Evolutionary conservation across 1,140 invertebrate species (phyloP), one percentile per base, ranked within the genome.

Genomic region (Drosophila sulfurigaster): DNA sequence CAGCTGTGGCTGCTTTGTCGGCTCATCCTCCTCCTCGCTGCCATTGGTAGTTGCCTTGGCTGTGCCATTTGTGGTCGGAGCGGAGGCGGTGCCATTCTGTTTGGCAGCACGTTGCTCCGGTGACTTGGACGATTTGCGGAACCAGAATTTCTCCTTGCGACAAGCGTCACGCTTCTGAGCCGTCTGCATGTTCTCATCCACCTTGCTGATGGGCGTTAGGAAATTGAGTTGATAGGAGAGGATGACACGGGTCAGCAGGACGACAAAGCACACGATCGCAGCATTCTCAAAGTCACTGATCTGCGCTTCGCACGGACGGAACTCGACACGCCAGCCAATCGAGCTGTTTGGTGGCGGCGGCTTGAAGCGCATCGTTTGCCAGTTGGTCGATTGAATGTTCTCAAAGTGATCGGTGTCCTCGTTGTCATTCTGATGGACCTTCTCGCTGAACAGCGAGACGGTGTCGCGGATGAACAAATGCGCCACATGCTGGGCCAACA

Each of bases 301-400:
- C 94, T 99, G 99, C 5, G 98, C 96, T 94, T 99, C 99, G 93
- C 98, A 99, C 38, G 99, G 99, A 49, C 99, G 95, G 94, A 99
- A 99, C 94, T 99, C 99, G 1, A 99, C 99, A 75, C 99, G 94
- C 99, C 99, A 99, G 13, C 99, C 99, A 92, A 99, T 99, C 45
- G 96, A 95, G 8, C 98, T 99, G 91, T 98, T 96, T 1, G 97
- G 96, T 16, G 98, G 97, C 65, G 99, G 99, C 49, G 98, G 98
- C 93, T 99, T 99, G 93, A 99, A 99, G 13, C 99, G 95, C 99
- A 99, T 99, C 6, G 99, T 99, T 94, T 99, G 99, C 99, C 99
- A 99, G 94, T 99, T 99, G 5, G 99, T 99, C 0, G 99, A 99
- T 93, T 99, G 99, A 82, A 99, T 99, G 92, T 99, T 99, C 97